Evolutionary conservation across 2,797 vertebrate species (phyloP).

Genomic region (Urosaurus nigricauda): DNA sequence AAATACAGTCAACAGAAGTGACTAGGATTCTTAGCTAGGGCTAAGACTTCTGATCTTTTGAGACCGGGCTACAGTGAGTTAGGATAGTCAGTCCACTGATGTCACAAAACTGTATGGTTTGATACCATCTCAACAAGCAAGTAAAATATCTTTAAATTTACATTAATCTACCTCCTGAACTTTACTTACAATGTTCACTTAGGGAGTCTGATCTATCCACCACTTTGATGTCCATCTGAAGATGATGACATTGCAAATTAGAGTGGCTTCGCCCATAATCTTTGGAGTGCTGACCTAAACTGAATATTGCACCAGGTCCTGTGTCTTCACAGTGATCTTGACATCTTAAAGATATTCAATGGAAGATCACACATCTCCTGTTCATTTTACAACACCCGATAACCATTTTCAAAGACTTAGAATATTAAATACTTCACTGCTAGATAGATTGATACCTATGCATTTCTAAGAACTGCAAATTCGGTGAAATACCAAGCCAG

Average conservation of each 20-base stretch:
- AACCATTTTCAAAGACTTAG: no score
- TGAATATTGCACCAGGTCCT: background rate
- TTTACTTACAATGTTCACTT: background rate
- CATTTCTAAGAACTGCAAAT: background rate
- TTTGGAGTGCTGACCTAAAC: background rate
- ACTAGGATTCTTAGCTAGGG: background rate
- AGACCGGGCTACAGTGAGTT: background rate
- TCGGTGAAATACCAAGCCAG: background rate
- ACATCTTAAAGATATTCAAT: background rate
- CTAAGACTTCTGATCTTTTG: constrained; percentile 14
- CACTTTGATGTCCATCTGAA: background rate
- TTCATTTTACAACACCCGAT: background rate
- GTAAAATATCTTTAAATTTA: constrained; percentile 11
- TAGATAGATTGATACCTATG: background rate
- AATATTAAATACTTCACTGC: background rate
- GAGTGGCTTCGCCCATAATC: background rate
- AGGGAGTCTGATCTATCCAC: background rate
- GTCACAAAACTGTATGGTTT: background rate
- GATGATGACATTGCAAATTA: background rate
- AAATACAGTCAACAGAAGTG: constrained; percentile 18
- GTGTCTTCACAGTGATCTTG: background rate
- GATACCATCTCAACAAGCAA: background rate
- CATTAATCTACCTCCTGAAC: background rate
- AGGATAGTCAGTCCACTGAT: background rate
- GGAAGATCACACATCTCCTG: background rate